Conservation (phyloP, 2,888 invertebrate species). For the Horisme vitalbata region DNA sequence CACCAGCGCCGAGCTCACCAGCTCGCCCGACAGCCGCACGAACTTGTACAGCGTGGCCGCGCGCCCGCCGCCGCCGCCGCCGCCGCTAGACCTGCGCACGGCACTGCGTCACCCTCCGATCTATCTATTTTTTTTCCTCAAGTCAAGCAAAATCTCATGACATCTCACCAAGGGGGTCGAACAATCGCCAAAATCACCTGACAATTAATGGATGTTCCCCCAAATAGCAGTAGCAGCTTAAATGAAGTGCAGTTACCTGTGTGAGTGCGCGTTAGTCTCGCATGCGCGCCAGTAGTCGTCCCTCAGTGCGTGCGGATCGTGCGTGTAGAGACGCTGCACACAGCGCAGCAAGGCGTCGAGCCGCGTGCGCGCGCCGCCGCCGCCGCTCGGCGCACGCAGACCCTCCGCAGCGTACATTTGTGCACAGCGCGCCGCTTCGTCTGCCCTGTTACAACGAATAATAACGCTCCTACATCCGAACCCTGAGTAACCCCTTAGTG, state of each 20-base stretch:
- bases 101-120: too few relatives aligned
- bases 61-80: conserved; percentile 71
- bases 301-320: conserved; percentile 88
- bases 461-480: too few relatives aligned
- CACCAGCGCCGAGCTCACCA: conserved; percentile 91
- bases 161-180: too few relatives aligned
- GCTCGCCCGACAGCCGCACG: conserved; percentile 93
- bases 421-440: conserved; percentile 92
- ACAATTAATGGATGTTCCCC: too few relatives aligned
- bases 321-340: conserved; percentile 89
- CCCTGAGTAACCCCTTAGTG: too few relatives aligned
- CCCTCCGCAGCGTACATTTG: conserved; percentile 90
- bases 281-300: conserved; percentile 92
- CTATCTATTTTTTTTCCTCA: too few relatives aligned
- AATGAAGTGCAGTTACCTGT: conserved; percentile 38
- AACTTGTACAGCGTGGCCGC: conserved; percentile 95
- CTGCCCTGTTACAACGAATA: conserved; percentile 88
- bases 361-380: conserved; percentile 82
- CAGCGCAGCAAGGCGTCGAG: conserved; percentile 93
- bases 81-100: conserved; percentile 11
- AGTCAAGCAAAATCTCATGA: too few relatives aligned
- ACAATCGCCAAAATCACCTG: too few relatives aligned
- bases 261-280: conserved; percentile 64
- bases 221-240: not conserved
- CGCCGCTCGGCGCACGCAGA: conserved; percentile 85